Base-by-base conservation (phyloP, 2,113 vertebrate genomes). In the Sorex fumeus region DNA sequence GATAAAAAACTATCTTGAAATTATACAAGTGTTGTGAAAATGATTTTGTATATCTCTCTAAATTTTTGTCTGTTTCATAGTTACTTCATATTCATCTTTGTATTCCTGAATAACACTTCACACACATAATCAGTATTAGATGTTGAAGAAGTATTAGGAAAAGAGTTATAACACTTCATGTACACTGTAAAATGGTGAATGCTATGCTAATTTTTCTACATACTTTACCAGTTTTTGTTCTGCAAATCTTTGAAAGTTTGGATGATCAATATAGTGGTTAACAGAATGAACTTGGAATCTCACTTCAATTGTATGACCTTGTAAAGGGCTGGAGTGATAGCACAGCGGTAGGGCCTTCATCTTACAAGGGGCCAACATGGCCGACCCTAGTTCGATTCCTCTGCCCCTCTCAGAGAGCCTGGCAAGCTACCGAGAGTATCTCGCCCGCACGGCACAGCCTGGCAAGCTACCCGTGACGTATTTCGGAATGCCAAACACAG, bases 1-100 rank as follows among this genome's bases (percentile, higher is more conserved):
- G 93, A 82, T 69, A 91, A 82, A 25, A 43, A 76, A 79, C 0
- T 87, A 45, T 93, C 34, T 91, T 94, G 40, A 91, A 93, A 91
- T 69, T 81, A 47, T 4, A 60, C 60, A 86, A 67, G 47, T 50
- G 13, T 87, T 80, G 12, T 85, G 64, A 95, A 94, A 71, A 95
- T 72, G 6, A 87, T 74, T 92, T 89, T 60, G 53, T 40, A 13
- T 93, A 40, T 87, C 47, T 69, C 93, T 93, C 64, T 91, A 91
- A 90, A 69, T 66, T 40, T 3, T 40, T 88, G 21, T 70, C 62
- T 84, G 30, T 53, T 96, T 94, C 25, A 62, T 30, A 93, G 84
- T 34, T 28, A 45, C 69, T 71, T 70, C 18, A 75, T 75, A 83
- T 84, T 87, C 9, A 25, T 89, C 6, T 85, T 84, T 60, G 64